Percentiles rank a stretch among this genome's conserved stretches.
These are phyloP conservation scores for Caenorhabditis sp. DNA, from an alignment of 2,888 invertebrate species.

Conservation along the genomic window DNA sequence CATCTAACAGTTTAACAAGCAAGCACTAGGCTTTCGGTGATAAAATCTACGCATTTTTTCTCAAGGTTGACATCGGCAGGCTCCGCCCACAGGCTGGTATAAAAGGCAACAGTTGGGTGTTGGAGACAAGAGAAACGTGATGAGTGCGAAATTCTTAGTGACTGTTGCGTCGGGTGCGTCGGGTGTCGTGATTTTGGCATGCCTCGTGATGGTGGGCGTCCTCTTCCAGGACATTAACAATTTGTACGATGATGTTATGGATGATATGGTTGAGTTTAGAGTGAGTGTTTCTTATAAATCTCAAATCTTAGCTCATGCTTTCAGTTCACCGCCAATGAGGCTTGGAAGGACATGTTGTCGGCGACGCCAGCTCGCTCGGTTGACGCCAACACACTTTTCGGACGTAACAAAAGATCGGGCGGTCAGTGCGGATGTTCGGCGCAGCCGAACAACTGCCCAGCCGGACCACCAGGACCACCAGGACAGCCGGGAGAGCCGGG, in stretches of 20 bases:
- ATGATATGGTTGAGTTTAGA: constrained; percentile 60
- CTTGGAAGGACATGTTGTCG: constrained; percentile 56
- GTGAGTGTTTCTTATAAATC: constrained; percentile 27
- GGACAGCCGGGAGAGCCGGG: constrained; percentile 53
- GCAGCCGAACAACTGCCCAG: constrained; percentile 53
- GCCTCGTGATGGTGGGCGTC: constrained; percentile 54
- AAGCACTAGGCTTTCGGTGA: too few species aligned
- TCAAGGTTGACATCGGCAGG: not conserved
- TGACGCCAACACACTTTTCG: constrained; percentile 50
- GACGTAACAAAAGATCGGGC: constrained; percentile 54
- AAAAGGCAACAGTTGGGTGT: not conserved
- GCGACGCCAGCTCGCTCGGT: constrained; percentile 25
- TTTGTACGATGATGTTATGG: constrained; percentile 59
- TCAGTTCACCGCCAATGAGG: constrained; percentile 53
- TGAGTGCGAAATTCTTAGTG: constrained; percentile 54
- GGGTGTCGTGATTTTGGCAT: constrained; percentile 55
- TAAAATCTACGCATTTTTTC: too few species aligned
- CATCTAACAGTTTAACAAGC: too few species aligned
- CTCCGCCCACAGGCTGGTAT: not conserved
- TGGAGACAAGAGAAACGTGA: constrained; percentile 12
- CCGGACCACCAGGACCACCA: constrained; percentile 57
- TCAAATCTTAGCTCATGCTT: constrained; percentile 5
- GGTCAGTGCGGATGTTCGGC: constrained; percentile 51
- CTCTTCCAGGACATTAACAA: constrained; percentile 62
- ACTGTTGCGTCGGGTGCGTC: constrained; percentile 51